These are phyloP conservation scores for Spatulosminthurus flaviceps DNA, from an alignment of 2,888 invertebrate species.

Conservation along the genomic window DNA sequence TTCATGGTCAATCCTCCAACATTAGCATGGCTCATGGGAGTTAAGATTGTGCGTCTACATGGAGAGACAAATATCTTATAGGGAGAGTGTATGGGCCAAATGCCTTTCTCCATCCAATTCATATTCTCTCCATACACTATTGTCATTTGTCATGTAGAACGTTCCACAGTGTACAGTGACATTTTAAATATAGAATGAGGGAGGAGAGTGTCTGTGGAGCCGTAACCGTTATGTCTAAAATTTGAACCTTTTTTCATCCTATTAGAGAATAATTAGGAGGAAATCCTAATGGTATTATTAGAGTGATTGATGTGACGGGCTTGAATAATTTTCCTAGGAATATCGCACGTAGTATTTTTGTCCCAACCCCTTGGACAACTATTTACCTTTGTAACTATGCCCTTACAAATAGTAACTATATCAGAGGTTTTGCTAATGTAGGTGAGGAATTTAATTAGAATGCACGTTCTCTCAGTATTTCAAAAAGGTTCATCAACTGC, in stretches of 20 bases:
- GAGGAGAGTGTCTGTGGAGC: background rate
- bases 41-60: too few relatives aligned
- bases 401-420: too few relatives aligned
- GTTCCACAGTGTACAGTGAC: too few relatives aligned
- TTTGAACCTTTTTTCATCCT: background rate
- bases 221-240: background rate
- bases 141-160: too few relatives aligned
- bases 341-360: background rate
- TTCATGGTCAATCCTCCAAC: slow-evolving; percentile 4
- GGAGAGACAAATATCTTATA: too few relatives aligned
- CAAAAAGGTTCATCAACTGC: slow-evolving; percentile 18
- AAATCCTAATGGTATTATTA: slow-evolving; percentile 14
- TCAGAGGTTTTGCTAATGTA: too few relatives aligned
- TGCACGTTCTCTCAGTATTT: background rate
- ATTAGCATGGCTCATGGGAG: background rate
- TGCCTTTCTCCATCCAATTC: too few relatives aligned
- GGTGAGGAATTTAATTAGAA: slow-evolving; percentile 6
- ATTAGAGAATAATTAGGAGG: background rate
- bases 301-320: background rate
- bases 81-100: too few relatives aligned
- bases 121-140: too few relatives aligned
- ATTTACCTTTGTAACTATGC: background rate
- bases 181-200: background rate
- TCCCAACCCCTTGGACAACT: background rate
- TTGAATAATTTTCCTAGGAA: background rate